These are phyloP conservation scores for Cryptosula pallasiana DNA, from an alignment of 2,888 invertebrate species.

Conservation along the genomic window DNA sequence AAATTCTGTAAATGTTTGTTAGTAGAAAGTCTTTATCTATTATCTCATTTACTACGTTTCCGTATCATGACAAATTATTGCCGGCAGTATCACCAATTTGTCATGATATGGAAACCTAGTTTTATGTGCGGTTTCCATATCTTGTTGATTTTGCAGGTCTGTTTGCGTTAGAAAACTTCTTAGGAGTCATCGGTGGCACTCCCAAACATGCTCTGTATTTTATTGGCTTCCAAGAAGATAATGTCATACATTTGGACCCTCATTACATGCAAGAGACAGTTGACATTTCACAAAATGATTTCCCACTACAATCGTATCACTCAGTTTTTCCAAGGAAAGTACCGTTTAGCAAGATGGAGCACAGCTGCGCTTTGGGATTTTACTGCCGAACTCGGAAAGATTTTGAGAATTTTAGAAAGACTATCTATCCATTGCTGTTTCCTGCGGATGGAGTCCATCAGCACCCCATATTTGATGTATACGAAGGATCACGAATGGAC, in stretches of 20 bases:
- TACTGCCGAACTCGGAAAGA: slow-evolving; percentile 72
- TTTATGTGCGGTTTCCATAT: too few relatives aligned
- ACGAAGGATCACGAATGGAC: slow-evolving; percentile 58
- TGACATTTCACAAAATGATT: slow-evolving; percentile 73
- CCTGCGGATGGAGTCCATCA: slow-evolving; percentile 58
- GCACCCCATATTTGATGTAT: slow-evolving; percentile 79
- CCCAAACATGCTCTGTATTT: slow-evolving; percentile 90
- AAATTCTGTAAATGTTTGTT: too few relatives aligned
- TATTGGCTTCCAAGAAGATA: slow-evolving; percentile 87
- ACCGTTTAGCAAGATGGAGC: slow-evolving; percentile 79
- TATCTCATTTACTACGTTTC: too few relatives aligned
- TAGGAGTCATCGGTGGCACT: slow-evolving; percentile 79
- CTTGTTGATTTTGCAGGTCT: background rate
- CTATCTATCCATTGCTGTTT: slow-evolving; percentile 22
- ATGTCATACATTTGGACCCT: slow-evolving; percentile 85
- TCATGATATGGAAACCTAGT: too few relatives aligned
- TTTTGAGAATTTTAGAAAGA: slow-evolving; percentile 66
- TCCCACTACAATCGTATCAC: slow-evolving; percentile 68
- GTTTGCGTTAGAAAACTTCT: background rate
- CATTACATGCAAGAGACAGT: slow-evolving; percentile 90
- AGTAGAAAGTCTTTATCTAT: too few relatives aligned
- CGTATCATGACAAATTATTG: too few relatives aligned
- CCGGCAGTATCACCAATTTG: too few relatives aligned
- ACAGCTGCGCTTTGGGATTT: slow-evolving; percentile 85
- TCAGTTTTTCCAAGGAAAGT: slow-evolving; percentile 80